phyloP scores from a whole-genome alignment of 2,888 invertebrate genomes.

The Minunthozetes semirufus region DNA sequence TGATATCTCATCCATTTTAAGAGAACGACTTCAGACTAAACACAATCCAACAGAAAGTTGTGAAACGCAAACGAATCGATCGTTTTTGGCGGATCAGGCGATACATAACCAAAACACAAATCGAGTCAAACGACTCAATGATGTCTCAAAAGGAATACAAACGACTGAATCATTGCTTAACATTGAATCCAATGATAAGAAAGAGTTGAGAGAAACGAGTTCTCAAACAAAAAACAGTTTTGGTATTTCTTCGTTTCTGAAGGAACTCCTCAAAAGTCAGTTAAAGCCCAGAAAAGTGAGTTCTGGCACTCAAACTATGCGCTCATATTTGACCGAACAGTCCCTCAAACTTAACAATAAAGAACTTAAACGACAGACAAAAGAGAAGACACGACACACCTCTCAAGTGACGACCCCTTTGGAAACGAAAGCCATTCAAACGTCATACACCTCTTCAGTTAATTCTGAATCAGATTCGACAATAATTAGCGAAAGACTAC shows the following conservation, averaged over 20 bases:
- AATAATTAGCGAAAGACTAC: neutral
- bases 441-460: neutral
- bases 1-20: neutral
- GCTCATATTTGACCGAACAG: slow-evolving; percentile 8
- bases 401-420: neutral
- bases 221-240: neutral
- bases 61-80: slow-evolving; percentile 14
- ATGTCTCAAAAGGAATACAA: slow-evolving; percentile 7
- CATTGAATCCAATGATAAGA: neutral
- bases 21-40: neutral
- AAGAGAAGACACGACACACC: neutral
- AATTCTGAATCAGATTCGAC: neutral
- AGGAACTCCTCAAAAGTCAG: neutral
- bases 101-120: neutral
- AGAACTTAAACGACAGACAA: neutral
- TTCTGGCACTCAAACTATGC: neutral
- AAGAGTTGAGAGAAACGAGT: slow-evolving; percentile 5
- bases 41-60: neutral
- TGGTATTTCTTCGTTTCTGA: neutral
- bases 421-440: neutral
- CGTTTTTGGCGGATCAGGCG: slow-evolving; percentile 14
- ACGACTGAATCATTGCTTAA: neutral
- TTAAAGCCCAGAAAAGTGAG: neutral
- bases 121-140: neutral
- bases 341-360: neutral